Conservation (phyloP, 1,140 invertebrate species). For the Thaumatotibia leucotreta region DNA sequence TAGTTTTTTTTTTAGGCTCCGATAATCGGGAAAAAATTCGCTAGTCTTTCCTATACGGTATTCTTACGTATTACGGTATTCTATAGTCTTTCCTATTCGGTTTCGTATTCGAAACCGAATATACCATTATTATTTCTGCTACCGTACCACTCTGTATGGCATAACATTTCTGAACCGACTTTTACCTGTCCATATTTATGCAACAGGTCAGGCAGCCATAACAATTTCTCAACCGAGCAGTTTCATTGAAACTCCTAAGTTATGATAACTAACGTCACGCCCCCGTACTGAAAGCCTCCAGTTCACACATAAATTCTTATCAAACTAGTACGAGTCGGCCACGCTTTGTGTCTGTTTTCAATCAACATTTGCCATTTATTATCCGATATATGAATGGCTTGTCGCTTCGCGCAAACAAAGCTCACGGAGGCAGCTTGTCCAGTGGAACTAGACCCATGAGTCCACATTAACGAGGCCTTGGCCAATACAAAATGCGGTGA, state of each 20-base stretch:
- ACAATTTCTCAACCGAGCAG: neutral
- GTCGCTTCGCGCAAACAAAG: conserved; percentile 67
- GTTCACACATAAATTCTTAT: conserved; percentile 9
- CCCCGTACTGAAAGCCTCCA: neutral
- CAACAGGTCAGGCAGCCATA: neutral
- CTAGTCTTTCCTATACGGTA: too few relatives aligned
- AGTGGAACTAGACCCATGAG: conserved; percentile 31
- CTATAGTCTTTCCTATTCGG: too few relatives aligned
- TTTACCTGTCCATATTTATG: neutral
- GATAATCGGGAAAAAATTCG: too few relatives aligned
- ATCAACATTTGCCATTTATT: conserved; percentile 67
- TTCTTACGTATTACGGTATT: too few relatives aligned
- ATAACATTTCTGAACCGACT: neutral
- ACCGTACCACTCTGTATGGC: too few relatives aligned
- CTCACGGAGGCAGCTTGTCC: conserved; percentile 57
- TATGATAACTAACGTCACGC: neutral
- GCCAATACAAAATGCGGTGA: conserved; percentile 11
- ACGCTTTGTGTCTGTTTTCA: conserved; percentile 28
- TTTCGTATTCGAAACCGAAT: too few relatives aligned
- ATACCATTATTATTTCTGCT: too few relatives aligned
- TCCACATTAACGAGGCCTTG: conserved; percentile 34
- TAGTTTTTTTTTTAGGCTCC: too few relatives aligned
- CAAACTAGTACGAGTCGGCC: neutral
- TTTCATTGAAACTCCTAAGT: neutral
- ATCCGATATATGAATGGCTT: conserved; percentile 65